Evolutionary conservation across 2,888 invertebrate genomes (phyloP).

Genomic region (Oscheius sp.): DNA sequence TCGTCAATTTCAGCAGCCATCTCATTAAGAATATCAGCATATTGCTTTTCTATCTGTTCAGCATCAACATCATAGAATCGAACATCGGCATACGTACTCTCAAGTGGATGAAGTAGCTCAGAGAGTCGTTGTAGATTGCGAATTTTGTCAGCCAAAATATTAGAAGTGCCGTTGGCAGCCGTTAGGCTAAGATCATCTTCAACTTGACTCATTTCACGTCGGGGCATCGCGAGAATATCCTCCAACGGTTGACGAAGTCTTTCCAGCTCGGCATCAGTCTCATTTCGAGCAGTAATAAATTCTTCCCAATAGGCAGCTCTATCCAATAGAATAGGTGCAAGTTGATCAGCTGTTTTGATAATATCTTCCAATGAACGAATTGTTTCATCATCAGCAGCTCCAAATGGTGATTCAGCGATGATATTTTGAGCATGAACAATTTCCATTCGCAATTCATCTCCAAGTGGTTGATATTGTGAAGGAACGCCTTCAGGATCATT

Average conservation of each 20-base stretch:
- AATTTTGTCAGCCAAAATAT: conserved; percentile 39
- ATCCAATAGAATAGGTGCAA: conserved; percentile 46
- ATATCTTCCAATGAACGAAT: conserved; percentile 35
- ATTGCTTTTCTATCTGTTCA: conserved; percentile 55
- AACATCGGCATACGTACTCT: conserved; percentile 57
- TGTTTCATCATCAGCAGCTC: conserved; percentile 12
- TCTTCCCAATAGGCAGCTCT: conserved; percentile 45
- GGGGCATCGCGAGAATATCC: conserved; percentile 33
- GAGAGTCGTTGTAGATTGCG: conserved; percentile 51
- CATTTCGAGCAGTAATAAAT: conserved; percentile 53
- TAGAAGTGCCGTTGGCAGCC: conserved; percentile 34
- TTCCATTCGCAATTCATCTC: conserved; percentile 38
- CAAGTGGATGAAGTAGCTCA: conserved; percentile 57
- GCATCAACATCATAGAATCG: conserved; percentile 61
- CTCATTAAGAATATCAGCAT: conserved; percentile 48
- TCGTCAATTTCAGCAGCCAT: conserved; percentile 46
- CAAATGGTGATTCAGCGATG: conserved; percentile 24
- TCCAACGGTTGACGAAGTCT: conserved; percentile 41
- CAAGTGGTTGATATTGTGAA: conserved; percentile 40
- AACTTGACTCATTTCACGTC: conserved; percentile 34
- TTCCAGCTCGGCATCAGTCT: conserved; percentile 49
- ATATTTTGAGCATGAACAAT: conserved; percentile 33
- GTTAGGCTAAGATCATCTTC: conserved; percentile 34
- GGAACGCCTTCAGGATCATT: conserved; percentile 48
- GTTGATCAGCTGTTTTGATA: conserved; percentile 37